Conservation (phyloP, 2,797 vertebrate genomes). For the Enteromius viviparus region DNA sequence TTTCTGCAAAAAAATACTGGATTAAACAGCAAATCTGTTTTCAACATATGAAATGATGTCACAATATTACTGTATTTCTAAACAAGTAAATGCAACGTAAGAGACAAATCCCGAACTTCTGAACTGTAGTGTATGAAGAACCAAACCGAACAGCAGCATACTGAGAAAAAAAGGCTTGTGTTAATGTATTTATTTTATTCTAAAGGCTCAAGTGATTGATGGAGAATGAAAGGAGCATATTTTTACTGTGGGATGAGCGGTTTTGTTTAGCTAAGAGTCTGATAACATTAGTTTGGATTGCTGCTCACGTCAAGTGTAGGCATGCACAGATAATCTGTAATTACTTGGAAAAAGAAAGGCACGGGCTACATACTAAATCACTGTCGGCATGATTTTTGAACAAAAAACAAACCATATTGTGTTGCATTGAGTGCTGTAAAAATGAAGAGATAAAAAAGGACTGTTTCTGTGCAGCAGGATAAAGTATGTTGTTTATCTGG, state of each 20-base stretch:
- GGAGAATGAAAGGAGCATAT: background rate
- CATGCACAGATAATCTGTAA: constrained; percentile 47
- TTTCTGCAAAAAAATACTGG: background rate
- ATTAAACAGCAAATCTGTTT: background rate
- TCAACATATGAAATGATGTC: background rate
- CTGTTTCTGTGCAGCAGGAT: background rate
- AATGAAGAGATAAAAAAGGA: background rate
- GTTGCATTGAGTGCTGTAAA: background rate
- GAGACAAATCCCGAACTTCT: background rate
- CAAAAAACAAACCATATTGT: background rate
- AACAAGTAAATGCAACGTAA: background rate
- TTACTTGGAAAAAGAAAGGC: background rate
- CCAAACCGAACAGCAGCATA: background rate
- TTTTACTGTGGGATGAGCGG: background rate
- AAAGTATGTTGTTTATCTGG: background rate
- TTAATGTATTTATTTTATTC: background rate
- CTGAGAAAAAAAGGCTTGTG: background rate
- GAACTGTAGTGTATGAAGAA: background rate
- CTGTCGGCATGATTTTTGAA: background rate
- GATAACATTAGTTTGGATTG: constrained; percentile 47
- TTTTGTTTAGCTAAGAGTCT: constrained; percentile 45
- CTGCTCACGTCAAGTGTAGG: constrained; percentile 46
- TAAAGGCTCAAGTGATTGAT: background rate
- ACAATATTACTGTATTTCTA: background rate
- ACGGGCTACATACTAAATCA: background rate